A percentile compares a stretch with the other conserved stretches of the same genome.
Conservation (phyloP, 2,113 vertebrate species). For the Stigmatopora argus region DNA sequence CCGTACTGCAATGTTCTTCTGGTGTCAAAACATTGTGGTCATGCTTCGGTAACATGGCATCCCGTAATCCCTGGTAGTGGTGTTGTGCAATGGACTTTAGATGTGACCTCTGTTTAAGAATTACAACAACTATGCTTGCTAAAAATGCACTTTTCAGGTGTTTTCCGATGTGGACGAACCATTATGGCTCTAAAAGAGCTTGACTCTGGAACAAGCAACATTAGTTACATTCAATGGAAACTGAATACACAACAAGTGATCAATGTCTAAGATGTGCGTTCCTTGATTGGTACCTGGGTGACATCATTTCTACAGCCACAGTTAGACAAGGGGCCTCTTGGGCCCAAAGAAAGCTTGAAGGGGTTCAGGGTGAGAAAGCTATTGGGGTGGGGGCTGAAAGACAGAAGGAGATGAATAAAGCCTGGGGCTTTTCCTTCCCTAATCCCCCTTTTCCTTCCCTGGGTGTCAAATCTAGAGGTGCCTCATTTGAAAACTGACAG, state of each 20-base stretch:
- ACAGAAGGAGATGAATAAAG: conserved; percentile 45
- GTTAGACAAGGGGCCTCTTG: conserved; percentile 32
- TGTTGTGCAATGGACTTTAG: conserved; percentile 29
- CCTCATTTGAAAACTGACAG: conserved; percentile 38
- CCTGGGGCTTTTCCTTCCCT: conserved; percentile 36
- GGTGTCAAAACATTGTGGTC: conserved; percentile 49
- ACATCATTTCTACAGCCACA: conserved; percentile 43
- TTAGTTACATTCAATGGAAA: conserved; percentile 20
- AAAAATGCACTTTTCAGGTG: conserved; percentile 2
- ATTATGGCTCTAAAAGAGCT: conserved; percentile 8
- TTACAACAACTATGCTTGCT: not conserved
- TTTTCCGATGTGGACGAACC: conserved; percentile 25
- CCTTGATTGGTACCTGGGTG: conserved; percentile 43
- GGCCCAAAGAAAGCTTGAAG: conserved; percentile 18
- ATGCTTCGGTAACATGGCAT: conserved; percentile 48
- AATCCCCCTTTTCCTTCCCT: conserved; percentile 45
- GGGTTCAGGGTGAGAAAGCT: conserved; percentile 19
- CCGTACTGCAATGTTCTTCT: conserved; percentile 56
- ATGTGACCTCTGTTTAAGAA: conserved; percentile 27
- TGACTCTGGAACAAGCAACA: conserved; percentile 3
- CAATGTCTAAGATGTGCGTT: conserved; percentile 28
- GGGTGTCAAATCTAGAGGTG: conserved; percentile 48
- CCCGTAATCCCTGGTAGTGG: conserved; percentile 42
- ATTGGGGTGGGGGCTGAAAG: conserved; percentile 24
- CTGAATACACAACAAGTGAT: conserved; percentile 32